Evolutionary conservation across 2,888 invertebrate genomes (phyloP).

Genomic region (Drymonia ruficornis): DNA sequence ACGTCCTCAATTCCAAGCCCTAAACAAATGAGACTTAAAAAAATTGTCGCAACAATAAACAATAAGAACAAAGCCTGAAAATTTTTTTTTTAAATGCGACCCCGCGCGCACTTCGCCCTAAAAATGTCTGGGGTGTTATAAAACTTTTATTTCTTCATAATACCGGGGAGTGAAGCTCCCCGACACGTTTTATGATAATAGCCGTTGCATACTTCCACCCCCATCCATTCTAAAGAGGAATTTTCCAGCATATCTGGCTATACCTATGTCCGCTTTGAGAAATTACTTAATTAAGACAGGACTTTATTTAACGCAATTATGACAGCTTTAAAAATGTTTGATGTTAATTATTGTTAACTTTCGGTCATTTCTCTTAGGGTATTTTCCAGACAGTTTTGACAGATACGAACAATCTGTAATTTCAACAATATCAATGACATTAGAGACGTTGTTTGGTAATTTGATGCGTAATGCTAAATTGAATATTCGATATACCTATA

Average conservation of each 20-base stretch:
- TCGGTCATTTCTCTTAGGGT: too few relatives aligned
- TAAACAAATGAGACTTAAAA: conserved; percentile 32
- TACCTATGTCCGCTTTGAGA: not conserved
- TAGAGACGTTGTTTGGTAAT: too few relatives aligned
- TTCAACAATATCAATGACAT: too few relatives aligned
- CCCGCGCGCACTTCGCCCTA: not conserved
- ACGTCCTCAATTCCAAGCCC: conserved; percentile 27
- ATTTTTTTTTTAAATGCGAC: conserved; percentile 15
- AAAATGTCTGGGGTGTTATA: conserved; percentile 15
- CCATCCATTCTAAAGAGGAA: conserved; percentile 1
- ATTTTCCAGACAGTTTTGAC: too few relatives aligned
- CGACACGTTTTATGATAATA: conserved; percentile 7
- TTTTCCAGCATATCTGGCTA: not conserved
- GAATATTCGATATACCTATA: too few relatives aligned
- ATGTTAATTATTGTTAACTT: not conserved
- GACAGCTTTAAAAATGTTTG: not conserved
- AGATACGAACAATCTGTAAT: too few relatives aligned
- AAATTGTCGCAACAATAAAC: conserved; percentile 18
- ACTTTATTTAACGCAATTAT: not conserved
- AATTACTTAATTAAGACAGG: not conserved
- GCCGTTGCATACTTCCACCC: conserved; percentile 3
- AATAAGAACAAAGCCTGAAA: conserved; percentile 24
- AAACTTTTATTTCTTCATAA: conserved; percentile 10
- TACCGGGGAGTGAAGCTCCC: not conserved
- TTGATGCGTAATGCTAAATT: too few relatives aligned